These are phyloP conservation scores for Semnornis frantzii DNA, from an alignment of 2,113 vertebrate species.

Conservation along the genomic window DNA sequence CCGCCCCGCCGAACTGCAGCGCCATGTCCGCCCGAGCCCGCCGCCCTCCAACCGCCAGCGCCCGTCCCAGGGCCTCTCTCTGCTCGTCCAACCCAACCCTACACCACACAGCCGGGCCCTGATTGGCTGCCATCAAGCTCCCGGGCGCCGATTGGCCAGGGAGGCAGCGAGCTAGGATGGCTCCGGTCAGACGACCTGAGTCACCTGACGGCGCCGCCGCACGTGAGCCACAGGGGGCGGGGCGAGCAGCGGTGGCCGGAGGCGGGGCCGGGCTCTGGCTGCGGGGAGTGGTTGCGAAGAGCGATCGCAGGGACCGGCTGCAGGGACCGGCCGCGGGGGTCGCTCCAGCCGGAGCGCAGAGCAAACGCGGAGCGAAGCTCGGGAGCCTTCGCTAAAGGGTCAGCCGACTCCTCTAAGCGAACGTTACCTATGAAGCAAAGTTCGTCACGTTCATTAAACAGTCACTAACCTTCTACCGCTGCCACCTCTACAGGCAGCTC, in stretches of 20 bases:
- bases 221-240: constrained; percentile 15
- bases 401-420: not conserved
- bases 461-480: accelerated
- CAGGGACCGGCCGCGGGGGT: too few species aligned
- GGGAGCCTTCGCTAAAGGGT: too few species aligned
- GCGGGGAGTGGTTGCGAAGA: too few species aligned
- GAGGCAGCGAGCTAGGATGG: not conserved
- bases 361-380: too few species aligned
- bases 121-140: not conserved
- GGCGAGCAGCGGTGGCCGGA: not conserved
- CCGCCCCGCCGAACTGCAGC: constrained; percentile 84
- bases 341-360: too few species aligned
- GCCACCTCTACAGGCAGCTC: accelerated
- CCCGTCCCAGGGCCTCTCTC: not conserved
- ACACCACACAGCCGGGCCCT: not conserved
- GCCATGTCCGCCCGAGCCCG: constrained; percentile 82
- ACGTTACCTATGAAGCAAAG: accelerated
- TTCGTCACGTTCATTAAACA: accelerated
- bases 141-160: not conserved
- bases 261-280: too few species aligned
- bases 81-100: constrained; percentile 1
- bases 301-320: too few species aligned
- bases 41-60: constrained; percentile 50
- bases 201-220: constrained; percentile 84
- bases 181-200: constrained; percentile 63